These are phyloP conservation scores for Apteryx mantelli DNA, from an alignment of 2,113 vertebrate species.

Conservation along the genomic window DNA sequence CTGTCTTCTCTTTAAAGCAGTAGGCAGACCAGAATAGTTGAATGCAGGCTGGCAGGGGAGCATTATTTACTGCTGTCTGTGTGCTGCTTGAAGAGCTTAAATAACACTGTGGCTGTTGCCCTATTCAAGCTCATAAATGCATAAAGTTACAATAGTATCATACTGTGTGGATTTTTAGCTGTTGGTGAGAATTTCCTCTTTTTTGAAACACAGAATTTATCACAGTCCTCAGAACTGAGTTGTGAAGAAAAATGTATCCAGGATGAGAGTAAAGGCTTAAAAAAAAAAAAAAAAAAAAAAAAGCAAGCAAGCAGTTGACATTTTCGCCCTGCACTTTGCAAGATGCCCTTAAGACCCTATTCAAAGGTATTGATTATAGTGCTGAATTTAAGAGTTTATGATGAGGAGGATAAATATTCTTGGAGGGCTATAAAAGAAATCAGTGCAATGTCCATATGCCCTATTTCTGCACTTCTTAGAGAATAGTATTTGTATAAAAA, in stretches of 20 bases:
- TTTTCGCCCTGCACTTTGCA: not conserved
- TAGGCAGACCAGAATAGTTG: not conserved
- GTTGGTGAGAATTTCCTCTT: not conserved
- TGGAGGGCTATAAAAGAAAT: not conserved
- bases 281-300: not conserved
- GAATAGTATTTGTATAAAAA: not conserved
- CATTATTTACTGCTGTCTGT: not conserved
- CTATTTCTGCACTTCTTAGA: not conserved
- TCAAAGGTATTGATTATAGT: not conserved
- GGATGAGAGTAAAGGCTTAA: not conserved
- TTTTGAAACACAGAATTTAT: not conserved
- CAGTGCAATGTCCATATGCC: not conserved
- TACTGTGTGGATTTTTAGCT: not conserved
- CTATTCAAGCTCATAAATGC: not conserved
- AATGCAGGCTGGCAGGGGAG: not conserved
- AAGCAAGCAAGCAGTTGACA: not conserved
- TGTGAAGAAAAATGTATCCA: not conserved
- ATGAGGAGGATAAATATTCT: not conserved
- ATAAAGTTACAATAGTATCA: not conserved
- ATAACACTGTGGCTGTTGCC: not conserved
- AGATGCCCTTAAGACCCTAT: not conserved
- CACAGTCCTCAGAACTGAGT: not conserved
- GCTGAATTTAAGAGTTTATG: not conserved
- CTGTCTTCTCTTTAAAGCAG: not conserved
- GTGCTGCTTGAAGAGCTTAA: not conserved